These are phyloP conservation scores for Elephantulus edwardii DNA, from an alignment of 2,113 vertebrate genomes.

Conservation along the genomic window DNA sequence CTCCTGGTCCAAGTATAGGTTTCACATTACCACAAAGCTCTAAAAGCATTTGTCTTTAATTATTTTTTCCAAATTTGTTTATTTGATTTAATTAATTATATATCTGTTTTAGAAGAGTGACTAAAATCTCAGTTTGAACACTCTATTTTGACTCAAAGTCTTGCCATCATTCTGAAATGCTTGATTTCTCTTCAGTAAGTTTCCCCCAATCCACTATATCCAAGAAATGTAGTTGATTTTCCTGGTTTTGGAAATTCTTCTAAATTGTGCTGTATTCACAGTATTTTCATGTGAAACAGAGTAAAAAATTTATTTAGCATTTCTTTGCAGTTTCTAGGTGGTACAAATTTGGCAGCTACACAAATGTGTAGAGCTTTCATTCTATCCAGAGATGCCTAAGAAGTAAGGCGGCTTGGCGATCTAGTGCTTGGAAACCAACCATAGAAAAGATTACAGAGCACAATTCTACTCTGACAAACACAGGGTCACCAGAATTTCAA, in stretches of 20 bases:
- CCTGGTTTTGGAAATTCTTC: not conserved
- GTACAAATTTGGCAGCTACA: no score
- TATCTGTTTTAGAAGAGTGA: not conserved
- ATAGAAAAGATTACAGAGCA: no score
- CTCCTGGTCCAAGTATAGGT: no score
- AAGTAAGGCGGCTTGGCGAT: no score
- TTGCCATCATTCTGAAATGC: not conserved
- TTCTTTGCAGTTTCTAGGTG: not conserved
- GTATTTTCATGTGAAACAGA: not conserved
- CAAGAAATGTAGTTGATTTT: not conserved
- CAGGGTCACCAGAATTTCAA: no score
- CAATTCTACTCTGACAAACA: no score
- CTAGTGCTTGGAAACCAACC: no score
- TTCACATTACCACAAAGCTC: no score
- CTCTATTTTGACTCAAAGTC: not conserved
- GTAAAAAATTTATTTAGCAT: not conserved
- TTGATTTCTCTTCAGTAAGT: not conserved
- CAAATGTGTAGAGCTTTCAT: no score
- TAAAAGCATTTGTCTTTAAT: not conserved
- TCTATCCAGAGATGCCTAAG: no score
- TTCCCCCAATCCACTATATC: not conserved
- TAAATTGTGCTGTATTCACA: not conserved
- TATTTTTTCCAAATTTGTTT: not conserved
- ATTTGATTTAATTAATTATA: not conserved
- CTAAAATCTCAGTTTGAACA: not conserved